Evolutionary conservation across 2,888 invertebrate genomes (phyloP), one percentile per base, ranked within the genome.

Genomic region (Apotomis turbidana): DNA sequence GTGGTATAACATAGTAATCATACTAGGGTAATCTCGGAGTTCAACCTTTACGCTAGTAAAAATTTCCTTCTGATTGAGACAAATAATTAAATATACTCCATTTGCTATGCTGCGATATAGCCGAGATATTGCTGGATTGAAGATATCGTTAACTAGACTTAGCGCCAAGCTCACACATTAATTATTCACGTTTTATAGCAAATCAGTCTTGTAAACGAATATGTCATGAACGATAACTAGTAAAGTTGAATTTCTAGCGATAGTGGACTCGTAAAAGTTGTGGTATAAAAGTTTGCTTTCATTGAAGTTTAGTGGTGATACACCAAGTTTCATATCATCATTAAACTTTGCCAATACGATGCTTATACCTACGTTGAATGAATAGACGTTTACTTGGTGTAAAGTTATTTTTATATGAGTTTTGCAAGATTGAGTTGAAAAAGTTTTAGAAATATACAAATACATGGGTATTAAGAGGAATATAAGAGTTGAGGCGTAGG

Each of bases 301-400:
- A 71, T 62, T 71, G 71, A 71, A 71, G 57, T 68, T 52, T 67
- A 71, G 57, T 55, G 57, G 67, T 52, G 71, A 71, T 71, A 68
- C 71, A 60, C 60, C 38, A 71, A 71, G 67, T 71, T 71, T 68
- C 64, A 59, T 70, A 66, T 61, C 57, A 68, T 68, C 67, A 71
- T 68, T 62, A 71, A 71, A 71, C 62, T 71, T 71, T 71, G 49
- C 67, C 67, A 71, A 71, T 71, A 68, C 61, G 71, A 68, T 68
- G 57, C 51, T 62, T 71, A 68, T 67, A n/a, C n/a, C n/a, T n/a
- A 55, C 68, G 57, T 15, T 68, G 61, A 67, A 68, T 57, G 61
- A 71, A 68, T 68, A 62, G 61, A 13, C 59, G 27, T 13, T 71
- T 51, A 57, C 41, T 71, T 44, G 10, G 51, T 13, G 54, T 5